Evolutionary conservation across 1,140 invertebrate genomes (phyloP).

Genomic region (Drosophila bocki): DNA sequence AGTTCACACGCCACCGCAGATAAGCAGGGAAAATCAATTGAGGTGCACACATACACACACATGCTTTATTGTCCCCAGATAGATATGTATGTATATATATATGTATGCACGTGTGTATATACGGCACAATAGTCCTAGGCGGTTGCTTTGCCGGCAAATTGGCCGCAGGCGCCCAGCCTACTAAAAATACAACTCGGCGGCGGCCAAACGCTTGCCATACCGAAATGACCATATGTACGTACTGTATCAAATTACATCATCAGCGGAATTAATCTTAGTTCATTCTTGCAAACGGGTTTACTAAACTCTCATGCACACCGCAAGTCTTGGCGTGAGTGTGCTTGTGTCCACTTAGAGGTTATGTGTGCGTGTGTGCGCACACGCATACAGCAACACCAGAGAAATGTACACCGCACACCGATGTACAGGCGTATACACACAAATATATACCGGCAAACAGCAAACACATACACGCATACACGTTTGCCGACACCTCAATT

Average conservation of each 20-base stretch:
- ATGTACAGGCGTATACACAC: not conserved
- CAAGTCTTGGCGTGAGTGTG: conserved; percentile 1
- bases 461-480: conserved; percentile 6
- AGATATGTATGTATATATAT: not conserved
- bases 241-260: conserved; percentile 68
- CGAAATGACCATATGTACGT: not conserved
- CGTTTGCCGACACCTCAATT: conserved; percentile 34
- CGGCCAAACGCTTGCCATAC: not conserved
- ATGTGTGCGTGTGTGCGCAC: conserved; percentile 35
- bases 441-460: conserved; percentile 30
- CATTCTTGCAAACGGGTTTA: conserved; percentile 70
- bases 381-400: conserved; percentile 1
- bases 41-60: conserved; percentile 9
- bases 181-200: conserved; percentile 20
- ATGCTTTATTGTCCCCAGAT: conserved; percentile 3
- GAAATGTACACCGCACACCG: conserved; percentile 12
- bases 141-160: conserved; percentile 21
- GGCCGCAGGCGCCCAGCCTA: conserved; percentile 16
- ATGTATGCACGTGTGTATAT: not conserved
- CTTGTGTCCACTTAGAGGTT: conserved; percentile 42
- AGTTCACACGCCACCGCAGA: conserved; percentile 16
- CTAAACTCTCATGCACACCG: conserved; percentile 44
- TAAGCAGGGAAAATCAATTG: conserved; percentile 28
- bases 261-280: conserved; percentile 63
- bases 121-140: not conserved